Base-by-base conservation (phyloP, 2,113 vertebrate species). In the Bubo bubo region DNA sequence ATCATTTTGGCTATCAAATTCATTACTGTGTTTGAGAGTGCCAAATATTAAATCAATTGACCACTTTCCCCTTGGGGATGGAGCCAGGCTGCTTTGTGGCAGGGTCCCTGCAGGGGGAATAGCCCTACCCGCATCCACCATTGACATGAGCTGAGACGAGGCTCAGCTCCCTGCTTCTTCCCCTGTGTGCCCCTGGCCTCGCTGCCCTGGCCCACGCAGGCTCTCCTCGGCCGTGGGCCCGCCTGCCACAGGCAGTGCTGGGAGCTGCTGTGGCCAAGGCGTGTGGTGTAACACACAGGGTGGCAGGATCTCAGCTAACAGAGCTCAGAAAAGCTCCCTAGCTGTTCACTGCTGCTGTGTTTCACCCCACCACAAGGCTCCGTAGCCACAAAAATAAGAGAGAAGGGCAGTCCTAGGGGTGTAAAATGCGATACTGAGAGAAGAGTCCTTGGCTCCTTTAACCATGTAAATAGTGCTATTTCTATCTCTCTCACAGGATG, bases 141-240 rank as follows among this genome's bases (percentile, higher is more conserved):
- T 53, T 1, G 8, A n/a, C 63, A 35, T 1, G 6, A 66, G 45
- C 19, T 37, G 34, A 41, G 66, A 28, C 1, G 1, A 79, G 43
- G 50, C 63, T 93, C 86, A 86, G 72, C 35, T 70, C 39, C 24
- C 50, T 17, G 16, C 12, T 77, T 9, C 71, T 58, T n/a, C 43
- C 12, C 19, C 23, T 0, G 0, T 6, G 23, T 45, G 37, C 30
- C 67, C 14, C 62, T 0, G 2, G 30, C 28, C 80, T 82, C 28
- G 0, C 45, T 41, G 75, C 14, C 45, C 23, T 20, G 14, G 77
- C 27, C 60, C 66, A n/a, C 0, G 4, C 0, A 3, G 71, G 83
- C 41, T 85, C 14, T 39, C 30, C 45, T 67, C 1, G 1, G n/a
- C 39, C 10, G 1, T 16, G 72, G 50, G 20, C 45, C 35, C 2